Evolutionary conservation across 2,797 vertebrate genomes (phyloP).

Genomic region (Eulemur albifrons): DNA sequence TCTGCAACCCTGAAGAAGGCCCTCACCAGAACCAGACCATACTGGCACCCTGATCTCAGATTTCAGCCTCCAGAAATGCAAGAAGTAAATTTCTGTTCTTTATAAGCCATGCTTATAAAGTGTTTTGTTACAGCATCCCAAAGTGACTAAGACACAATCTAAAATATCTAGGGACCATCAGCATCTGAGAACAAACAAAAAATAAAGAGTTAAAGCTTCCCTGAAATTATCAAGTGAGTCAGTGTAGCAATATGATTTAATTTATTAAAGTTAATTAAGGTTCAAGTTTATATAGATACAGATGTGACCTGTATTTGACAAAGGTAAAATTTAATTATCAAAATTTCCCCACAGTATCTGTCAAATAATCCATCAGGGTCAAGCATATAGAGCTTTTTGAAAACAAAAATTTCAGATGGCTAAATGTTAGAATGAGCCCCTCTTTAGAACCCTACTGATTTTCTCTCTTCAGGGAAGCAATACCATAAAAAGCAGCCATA

Average conservation of each 20-base stretch:
- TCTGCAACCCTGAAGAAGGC: not conserved
- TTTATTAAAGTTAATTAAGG: not conserved
- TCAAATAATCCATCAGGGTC: not conserved
- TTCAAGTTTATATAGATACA: not conserved
- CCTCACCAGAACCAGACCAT: not conserved
- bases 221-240: not conserved
- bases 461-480: not conserved
- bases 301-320: not conserved
- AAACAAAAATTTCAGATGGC: not conserved
- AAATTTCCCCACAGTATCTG: not conserved
- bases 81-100: not conserved
- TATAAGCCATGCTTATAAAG: not conserved
- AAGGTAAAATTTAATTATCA: not conserved
- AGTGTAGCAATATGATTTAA: not conserved
- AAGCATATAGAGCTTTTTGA: not conserved
- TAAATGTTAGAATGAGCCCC: not conserved
- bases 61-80: not conserved
- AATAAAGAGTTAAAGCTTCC: not conserved
- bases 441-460: not conserved
- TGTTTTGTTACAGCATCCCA: not conserved
- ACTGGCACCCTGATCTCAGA: not conserved
- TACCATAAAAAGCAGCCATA: not conserved
- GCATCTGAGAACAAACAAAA: not conserved
- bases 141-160: not conserved
- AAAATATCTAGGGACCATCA: not conserved